A percentile compares a stretch with the other conserved stretches of the same genome.
These are phyloP conservation scores for Pseudanteris insignis DNA, from an alignment of 2,888 invertebrate species.

Conservation along the genomic window DNA sequence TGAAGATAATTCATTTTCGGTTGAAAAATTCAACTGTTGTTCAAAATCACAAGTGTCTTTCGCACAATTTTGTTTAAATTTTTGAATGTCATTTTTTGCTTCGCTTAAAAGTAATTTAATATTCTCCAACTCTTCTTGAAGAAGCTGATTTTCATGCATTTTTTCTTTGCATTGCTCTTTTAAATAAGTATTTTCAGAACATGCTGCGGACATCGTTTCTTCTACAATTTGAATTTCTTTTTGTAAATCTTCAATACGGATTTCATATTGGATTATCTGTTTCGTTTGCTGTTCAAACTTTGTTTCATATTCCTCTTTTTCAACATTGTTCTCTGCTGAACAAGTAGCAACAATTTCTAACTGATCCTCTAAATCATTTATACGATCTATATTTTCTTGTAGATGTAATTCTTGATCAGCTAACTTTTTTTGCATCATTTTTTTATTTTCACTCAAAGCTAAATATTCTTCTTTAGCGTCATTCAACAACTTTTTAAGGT, in stretches of 20 bases:
- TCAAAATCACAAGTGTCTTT: background rate
- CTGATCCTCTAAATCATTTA: constrained; percentile 55
- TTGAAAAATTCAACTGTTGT: background rate
- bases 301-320: constrained; percentile 18
- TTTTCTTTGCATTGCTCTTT: constrained; percentile 5
- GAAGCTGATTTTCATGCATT: background rate
- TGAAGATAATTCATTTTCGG: background rate
- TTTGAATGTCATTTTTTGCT: background rate
- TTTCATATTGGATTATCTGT: constrained; percentile 11
- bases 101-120: background rate
- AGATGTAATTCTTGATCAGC: constrained; percentile 50
- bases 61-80: background rate
- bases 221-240: constrained; percentile 1
- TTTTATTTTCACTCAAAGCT: constrained; percentile 48
- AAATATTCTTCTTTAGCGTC: constrained; percentile 63
- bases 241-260: background rate
- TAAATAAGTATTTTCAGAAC: background rate
- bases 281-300: constrained; percentile 24
- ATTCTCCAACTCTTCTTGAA: constrained; percentile 2
- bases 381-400: constrained; percentile 50
- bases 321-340: constrained; percentile 49
- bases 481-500: constrained; percentile 56
- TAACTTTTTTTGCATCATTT: constrained; percentile 47
- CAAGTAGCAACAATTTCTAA: constrained; percentile 51
- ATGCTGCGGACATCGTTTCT: constrained; percentile 1